Conservation (phyloP, 2,797 vertebrate species). For the Cheirogaleus major region DNA sequence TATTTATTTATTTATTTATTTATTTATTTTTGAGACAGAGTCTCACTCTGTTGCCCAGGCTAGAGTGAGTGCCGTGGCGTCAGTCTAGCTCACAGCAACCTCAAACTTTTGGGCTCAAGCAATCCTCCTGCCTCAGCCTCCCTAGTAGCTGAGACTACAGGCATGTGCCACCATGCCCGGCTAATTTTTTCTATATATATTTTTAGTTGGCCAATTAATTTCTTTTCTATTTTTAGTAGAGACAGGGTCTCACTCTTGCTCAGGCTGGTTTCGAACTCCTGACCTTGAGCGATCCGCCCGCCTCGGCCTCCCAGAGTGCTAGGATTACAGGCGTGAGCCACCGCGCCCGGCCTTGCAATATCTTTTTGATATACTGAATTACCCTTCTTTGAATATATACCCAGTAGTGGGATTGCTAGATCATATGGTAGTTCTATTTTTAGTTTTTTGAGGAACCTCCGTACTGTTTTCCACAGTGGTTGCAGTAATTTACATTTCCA, state of each 20-base stretch:
- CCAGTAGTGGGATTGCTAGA: not conserved
- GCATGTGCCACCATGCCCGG: not conserved
- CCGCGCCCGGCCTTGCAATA: not conserved
- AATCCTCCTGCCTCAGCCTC: not conserved
- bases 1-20: no score
- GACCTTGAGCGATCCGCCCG: no score
- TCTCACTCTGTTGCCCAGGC: not conserved
- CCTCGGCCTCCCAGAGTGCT: no score
- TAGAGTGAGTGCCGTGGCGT: not conserved
- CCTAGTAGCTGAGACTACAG: not conserved
- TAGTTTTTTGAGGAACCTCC: not conserved
- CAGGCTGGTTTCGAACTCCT: no score
- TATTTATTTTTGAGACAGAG: not conserved
- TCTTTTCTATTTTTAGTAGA: no score
- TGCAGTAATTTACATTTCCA: not conserved
- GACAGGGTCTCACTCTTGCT: no score
- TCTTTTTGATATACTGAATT: not conserved
- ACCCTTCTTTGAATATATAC: not conserved
- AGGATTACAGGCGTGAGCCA: no score
- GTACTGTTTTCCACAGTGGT: not conserved
- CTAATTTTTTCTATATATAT: not conserved
- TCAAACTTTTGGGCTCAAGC: not conserved
- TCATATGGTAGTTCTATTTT: not conserved
- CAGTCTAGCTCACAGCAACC: not conserved
- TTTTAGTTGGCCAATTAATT: not conserved